Base-by-base conservation (phyloP, 2,797 vertebrate species). In the Florisuga fusca region DNA sequence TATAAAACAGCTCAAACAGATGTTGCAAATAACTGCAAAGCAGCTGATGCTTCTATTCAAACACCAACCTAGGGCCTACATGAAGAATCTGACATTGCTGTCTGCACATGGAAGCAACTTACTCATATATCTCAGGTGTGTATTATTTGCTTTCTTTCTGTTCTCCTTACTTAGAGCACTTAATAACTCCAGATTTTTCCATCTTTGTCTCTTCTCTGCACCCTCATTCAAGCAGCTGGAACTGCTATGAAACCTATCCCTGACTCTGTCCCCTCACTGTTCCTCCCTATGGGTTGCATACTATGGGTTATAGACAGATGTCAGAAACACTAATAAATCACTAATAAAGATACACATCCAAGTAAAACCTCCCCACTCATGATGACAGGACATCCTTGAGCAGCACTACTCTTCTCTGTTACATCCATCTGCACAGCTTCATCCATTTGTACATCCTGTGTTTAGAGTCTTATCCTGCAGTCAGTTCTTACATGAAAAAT, bases 221-320 rank as follows among this genome's bases (percentile, higher is more conserved):
- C 3, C 26, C 17, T 80, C 5, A 2, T 13, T 31, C 4, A 1
- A 73, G 34, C 27, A 87, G 36, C 45, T 67, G 27, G 14, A 45
- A 73, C 54, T 90, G 22, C 64, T 69, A 7, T 15, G 34, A 92
- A 92, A 80, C 8, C 18, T 26, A 12, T 29, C 8, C 31, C 59
- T 55, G 51, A 38, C 51, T 77, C 54, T 80, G 15, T 10, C n/a
- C 31, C 43, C 0, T 1, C 73, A 10, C 41, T 8, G 2, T 38
- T 82, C 58, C 62, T 79, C 36, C 2, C 0, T 46, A n/a, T n/a
- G n/a, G 62, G 33, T 5, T 73, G 51, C 41, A 50, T 46, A 12
- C 26, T 75, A 72, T 2, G 1, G 11, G 5, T 31, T 57, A 54
- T 16, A 62, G 31, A 36, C 0, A 0, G n/a, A 41, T 0, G 0